Evolutionary conservation across 2,797 vertebrate genomes (phyloP).

Genomic region (Crenuchus spilurus): DNA sequence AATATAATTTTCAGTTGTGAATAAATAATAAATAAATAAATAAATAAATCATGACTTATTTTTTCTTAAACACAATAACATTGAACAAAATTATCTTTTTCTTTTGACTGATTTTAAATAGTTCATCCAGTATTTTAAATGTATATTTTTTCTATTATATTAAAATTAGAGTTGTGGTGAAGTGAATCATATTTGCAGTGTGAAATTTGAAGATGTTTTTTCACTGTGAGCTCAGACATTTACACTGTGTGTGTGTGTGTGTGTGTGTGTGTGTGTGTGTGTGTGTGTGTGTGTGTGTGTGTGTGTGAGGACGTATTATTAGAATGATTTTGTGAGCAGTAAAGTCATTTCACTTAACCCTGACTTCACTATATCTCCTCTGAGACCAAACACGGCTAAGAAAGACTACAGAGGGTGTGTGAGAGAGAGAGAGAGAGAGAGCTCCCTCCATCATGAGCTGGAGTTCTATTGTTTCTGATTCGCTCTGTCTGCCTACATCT

Average conservation of each 20-base stretch:
- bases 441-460: conserved; percentile 71
- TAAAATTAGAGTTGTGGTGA: too few species aligned
- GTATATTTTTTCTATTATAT: too few species aligned
- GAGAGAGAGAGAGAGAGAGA: conserved; percentile 53
- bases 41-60: too few species aligned
- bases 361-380: conserved; percentile 33
- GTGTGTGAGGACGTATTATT: neutral
- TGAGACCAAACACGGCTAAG: conserved; percentile 51
- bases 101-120: too few species aligned
- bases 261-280: neutral
- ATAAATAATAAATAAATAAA: too few species aligned
- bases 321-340: conserved; percentile 2
- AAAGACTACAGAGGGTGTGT: conserved; percentile 47
- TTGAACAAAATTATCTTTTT: too few species aligned
- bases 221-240: neutral
- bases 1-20: too few species aligned
- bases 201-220: too few species aligned
- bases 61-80: too few species aligned
- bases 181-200: too few species aligned
- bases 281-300: neutral
- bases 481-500: conserved; percentile 63
- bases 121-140: too few species aligned
- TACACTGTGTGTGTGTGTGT: neutral
- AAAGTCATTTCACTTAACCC: conserved; percentile 50
- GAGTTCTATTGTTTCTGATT: conserved; percentile 73